phyloP scores from a whole-genome alignment of 2,113 vertebrate species.

The Dasyurus viverrinus region DNA sequence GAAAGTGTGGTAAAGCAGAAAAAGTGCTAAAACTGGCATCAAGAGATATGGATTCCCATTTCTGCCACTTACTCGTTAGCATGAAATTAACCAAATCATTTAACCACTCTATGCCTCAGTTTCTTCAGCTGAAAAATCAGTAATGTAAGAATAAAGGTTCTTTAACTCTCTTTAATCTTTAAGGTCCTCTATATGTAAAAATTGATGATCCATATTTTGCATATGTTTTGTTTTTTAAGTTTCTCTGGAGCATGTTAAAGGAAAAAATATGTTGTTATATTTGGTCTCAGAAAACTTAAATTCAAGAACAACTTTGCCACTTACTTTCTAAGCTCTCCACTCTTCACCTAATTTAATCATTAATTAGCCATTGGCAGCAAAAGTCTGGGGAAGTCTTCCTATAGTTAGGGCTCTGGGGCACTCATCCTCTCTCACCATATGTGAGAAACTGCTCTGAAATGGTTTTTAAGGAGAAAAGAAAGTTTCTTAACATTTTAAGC shows the following conservation, averaged over 20 bases:
- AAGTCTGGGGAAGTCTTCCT: neutral
- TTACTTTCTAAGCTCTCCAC: neutral
- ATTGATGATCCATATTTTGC: neutral
- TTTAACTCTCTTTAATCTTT: neutral
- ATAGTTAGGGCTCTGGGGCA: neutral
- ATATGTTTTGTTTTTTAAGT: neutral
- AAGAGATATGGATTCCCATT: neutral
- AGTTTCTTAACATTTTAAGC: neutral
- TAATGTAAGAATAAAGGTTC: neutral
- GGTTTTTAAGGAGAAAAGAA: neutral
- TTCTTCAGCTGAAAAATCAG: slow-evolving; percentile 29
- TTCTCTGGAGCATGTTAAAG: neutral
- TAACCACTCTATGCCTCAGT: slow-evolving; percentile 27
- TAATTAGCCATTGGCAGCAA: neutral
- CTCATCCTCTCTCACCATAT: neutral
- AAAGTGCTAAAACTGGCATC: neutral
- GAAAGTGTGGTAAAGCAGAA: neutral
- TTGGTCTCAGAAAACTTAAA: neutral
- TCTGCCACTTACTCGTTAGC: neutral
- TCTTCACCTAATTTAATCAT: neutral
- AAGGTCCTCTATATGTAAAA: neutral
- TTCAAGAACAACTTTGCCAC: slow-evolving; percentile 8
- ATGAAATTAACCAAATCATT: neutral
- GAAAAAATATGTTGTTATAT: slow-evolving; percentile 6
- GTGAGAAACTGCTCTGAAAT: neutral